A percentile compares a stretch with the other conserved stretches of the same genome.
Evolutionary conservation across 2,113 vertebrate genomes (phyloP).

Genomic region (Brachyhypopomus occidentalis): DNA sequence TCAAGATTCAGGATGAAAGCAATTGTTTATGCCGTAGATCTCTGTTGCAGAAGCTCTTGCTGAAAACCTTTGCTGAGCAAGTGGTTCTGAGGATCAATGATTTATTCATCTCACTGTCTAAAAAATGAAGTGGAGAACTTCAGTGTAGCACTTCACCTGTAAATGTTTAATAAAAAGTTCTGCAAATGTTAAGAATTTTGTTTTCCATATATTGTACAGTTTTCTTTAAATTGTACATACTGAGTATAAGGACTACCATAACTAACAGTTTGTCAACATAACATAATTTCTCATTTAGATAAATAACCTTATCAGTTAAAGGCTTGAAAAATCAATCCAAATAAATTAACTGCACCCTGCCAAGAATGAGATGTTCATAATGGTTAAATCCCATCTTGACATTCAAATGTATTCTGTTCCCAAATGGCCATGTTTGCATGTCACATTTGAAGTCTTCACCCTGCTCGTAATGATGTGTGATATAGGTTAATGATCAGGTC

Average conservation of each 20-base stretch:
- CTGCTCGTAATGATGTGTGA: conserved; percentile 41
- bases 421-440: neutral
- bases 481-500: conserved; percentile 44
- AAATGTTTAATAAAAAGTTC: too few relatives aligned
- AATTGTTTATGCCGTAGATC: too few relatives aligned
- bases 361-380: neutral
- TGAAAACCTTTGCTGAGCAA: too few relatives aligned
- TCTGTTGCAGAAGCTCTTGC: too few relatives aligned
- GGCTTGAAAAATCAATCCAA: neutral
- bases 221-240: too few relatives aligned
- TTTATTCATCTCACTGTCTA: too few relatives aligned
- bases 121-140: too few relatives aligned
- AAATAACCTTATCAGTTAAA: neutral
- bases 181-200: too few relatives aligned
- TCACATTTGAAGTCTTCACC: conserved; percentile 24
- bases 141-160: too few relatives aligned
- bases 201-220: too few relatives aligned
- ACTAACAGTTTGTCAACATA: neutral
- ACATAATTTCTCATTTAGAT: neutral
- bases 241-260: neutral
- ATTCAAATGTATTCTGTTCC: neutral
- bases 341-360: neutral
- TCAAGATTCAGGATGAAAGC: too few relatives aligned
- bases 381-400: neutral
- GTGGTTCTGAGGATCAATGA: too few relatives aligned